These are phyloP conservation scores for Pseudorhiza aurosa DNA, from an alignment of 30 jellyfish, hydroid and myxozoan genomes.

Conservation along the genomic window DNA sequence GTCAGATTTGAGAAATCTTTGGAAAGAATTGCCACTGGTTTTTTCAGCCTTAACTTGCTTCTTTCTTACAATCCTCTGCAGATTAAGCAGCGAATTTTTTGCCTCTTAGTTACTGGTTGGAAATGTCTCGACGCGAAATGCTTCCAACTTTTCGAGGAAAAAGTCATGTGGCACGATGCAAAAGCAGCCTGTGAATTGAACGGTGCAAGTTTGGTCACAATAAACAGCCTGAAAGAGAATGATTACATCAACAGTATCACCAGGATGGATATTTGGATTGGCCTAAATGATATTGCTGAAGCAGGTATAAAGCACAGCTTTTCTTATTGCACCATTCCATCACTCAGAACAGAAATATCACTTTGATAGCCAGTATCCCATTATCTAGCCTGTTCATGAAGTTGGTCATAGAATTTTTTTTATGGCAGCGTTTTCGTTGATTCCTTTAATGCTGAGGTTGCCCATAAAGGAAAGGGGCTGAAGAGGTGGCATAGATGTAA, in stretches of 20 bases:
- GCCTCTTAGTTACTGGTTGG: slow-evolving; percentile 73
- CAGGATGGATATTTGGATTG: slow-evolving; percentile 76
- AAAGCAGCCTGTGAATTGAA: slow-evolving; percentile 33
- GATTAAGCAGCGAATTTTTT: too few relatives aligned
- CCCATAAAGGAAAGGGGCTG: too few relatives aligned
- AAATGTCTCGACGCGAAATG: slow-evolving; percentile 55
- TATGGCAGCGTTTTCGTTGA: too few relatives aligned
- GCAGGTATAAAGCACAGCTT: slow-evolving; percentile 63
- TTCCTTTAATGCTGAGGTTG: too few relatives aligned
- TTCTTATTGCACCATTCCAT: not conserved
- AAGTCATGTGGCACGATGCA: slow-evolving; percentile 80
- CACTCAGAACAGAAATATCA: not conserved
- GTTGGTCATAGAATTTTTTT: too few relatives aligned
- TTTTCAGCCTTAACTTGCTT: too few relatives aligned
- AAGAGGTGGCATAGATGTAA: too few relatives aligned
- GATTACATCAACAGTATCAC: slow-evolving; percentile 27
- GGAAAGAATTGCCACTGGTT: too few relatives aligned
- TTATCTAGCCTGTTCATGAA: too few relatives aligned
- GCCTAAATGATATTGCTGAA: slow-evolving; percentile 84
- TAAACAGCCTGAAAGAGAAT: slow-evolving; percentile 48
- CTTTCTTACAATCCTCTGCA: too few relatives aligned
- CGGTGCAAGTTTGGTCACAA: slow-evolving; percentile 63
- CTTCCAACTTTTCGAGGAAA: slow-evolving; percentile 33
- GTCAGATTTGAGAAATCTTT: too few relatives aligned
- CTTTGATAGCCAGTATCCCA: not conserved